Evolutionary conservation across 2,113 vertebrate species (phyloP).

Genomic region (Phylloscopus trochiloides): DNA sequence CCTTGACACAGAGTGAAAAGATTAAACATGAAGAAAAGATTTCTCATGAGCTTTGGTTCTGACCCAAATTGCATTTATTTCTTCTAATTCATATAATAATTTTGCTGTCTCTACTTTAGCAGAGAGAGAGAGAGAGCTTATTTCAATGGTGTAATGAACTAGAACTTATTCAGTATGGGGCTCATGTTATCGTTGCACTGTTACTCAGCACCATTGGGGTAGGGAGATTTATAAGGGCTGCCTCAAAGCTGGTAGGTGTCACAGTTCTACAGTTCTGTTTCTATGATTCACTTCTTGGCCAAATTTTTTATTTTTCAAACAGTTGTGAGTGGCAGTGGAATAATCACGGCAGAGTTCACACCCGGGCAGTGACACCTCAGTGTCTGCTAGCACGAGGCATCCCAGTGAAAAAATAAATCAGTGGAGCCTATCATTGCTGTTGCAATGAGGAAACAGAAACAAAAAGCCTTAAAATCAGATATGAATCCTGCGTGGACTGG

Average conservation of each 20-base stretch:
- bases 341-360: neutral
- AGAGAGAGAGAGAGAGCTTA: neutral
- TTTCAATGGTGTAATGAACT: neutral
- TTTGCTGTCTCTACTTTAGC: neutral
- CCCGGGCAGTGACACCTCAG: neutral
- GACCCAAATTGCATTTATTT: neutral
- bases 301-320: neutral
- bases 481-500: neutral
- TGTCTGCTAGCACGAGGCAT: fast-evolving
- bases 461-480: neutral
- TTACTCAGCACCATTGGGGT: neutral
- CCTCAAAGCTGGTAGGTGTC: neutral
- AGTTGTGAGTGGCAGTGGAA: neutral
- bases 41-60: neutral
- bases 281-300: neutral
- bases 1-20: neutral
- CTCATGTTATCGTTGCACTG: neutral
- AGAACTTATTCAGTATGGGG: fast-evolving
- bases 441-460: neutral
- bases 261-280: neutral
- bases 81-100: neutral
- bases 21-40: neutral
- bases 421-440: fast-evolving
- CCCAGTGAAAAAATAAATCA: neutral
- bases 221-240: neutral